Evolutionary conservation across 1,140 invertebrate species (phyloP).

Genomic region (Drosophila insularis): DNA sequence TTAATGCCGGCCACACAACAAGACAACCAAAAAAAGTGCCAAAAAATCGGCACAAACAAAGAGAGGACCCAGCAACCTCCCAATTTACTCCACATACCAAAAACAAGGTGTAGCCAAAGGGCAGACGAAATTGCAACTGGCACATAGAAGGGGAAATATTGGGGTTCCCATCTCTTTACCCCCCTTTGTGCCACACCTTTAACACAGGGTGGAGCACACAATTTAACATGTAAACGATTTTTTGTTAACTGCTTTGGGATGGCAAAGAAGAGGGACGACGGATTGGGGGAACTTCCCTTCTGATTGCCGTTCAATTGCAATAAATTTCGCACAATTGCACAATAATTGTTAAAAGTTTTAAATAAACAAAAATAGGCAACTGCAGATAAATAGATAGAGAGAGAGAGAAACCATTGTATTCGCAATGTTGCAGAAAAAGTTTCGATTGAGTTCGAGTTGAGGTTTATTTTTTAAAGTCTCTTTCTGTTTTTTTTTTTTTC

Average conservation of each 20-base stretch:
- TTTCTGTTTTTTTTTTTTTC: slow-evolving; percentile 8
- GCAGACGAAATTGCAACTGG: slow-evolving; percentile 72
- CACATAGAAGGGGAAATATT: slow-evolving; percentile 21
- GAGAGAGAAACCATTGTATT: slow-evolving; percentile 29
- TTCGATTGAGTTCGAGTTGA: slow-evolving; percentile 45
- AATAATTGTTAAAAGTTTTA: slow-evolving; percentile 81
- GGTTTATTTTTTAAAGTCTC: slow-evolving; percentile 17
- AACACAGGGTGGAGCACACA: slow-evolving; percentile 44
- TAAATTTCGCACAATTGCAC: slow-evolving; percentile 81
- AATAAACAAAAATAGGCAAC: slow-evolving; percentile 71
- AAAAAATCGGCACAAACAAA: slow-evolving; percentile 62
- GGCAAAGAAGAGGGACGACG: neutral
- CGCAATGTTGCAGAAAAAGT: slow-evolving; percentile 44
- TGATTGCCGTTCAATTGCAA: slow-evolving; percentile 81
- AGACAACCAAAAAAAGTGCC: slow-evolving; percentile 69
- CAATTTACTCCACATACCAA: slow-evolving; percentile 6
- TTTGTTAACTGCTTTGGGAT: slow-evolving; percentile 58
- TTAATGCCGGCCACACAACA: slow-evolving; percentile 69
- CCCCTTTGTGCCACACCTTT: neutral
- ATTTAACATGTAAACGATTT: slow-evolving; percentile 81
- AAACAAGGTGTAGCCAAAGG: slow-evolving; percentile 77
- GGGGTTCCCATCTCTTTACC: neutral
- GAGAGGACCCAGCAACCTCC: slow-evolving; percentile 15
- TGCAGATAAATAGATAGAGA: slow-evolving; percentile 1
- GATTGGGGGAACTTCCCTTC: slow-evolving; percentile 31